Base-by-base conservation (phyloP, 2,797 vertebrate genomes). In the Amazona finschi region DNA sequence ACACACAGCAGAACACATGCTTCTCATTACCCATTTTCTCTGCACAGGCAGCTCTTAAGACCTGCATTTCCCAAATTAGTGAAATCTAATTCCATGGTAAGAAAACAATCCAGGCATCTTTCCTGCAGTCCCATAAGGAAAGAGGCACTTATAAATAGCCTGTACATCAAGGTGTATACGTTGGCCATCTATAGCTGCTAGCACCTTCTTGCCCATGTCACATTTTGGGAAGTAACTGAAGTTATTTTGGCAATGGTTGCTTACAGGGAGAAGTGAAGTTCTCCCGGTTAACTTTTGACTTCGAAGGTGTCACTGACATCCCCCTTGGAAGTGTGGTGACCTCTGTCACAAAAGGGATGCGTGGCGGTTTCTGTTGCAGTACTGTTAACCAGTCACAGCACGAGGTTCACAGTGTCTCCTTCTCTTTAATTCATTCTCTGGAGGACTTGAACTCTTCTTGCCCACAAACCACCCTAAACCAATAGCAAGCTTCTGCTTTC, bases 1-100 rank as follows among this genome's bases (percentile, higher is more conserved):
- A 79, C 64, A 90, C 36, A 61, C 12, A 89, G 76, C 38, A 67
- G 64, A 96, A 67, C 95, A 93, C 81, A 87, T 87, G 92, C 94
- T 89, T 79, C 89, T 58, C 43, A 92, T 95, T 85, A 90, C 64
- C 64, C 71, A 14, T 65, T 85, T 87, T 41, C 58, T 77, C 85
- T 24, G 47, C 12, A 60, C 77, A 93, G 46, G 79, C 83, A 90
- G 69, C 64, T 75, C 71, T 85, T 31, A 52, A 87, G 66, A 89
- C 58, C 49, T 66, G 76, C 47, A 74, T 41, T 93, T 87, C 70
- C 85, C 73, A 73, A 52, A 67, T 25, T 12, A 22, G 6, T 70
- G 64, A 64, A 65, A 77, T 33, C 50, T 66, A 78, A 70, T 53
- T 91, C 31, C 20, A 15, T 6, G 3, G 38, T 38, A 91, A 60